phyloP scores from a whole-genome alignment of 2,888 invertebrate species.

The Thymelicus sylvestris region DNA sequence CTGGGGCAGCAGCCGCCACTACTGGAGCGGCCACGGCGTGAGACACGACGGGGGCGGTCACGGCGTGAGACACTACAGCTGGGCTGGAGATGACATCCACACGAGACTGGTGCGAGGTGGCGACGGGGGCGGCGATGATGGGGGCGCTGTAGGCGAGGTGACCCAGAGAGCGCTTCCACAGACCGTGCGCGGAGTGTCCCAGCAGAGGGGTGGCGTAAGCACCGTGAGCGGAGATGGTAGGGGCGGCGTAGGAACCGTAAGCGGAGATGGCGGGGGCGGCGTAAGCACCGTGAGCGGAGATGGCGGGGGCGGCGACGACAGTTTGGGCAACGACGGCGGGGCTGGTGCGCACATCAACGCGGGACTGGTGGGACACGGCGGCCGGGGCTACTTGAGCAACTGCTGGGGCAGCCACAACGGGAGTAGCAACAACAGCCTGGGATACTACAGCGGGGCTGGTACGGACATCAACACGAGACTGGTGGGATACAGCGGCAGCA shows the following conservation, averaged over 20 bases:
- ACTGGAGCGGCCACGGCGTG: conserved; percentile 67
- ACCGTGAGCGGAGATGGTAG: no score
- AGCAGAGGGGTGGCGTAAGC: not conserved
- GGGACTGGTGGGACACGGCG: conserved; percentile 68
- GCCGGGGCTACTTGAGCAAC: conserved; percentile 44
- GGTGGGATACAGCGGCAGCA: conserved; percentile 59
- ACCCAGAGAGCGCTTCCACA: no score
- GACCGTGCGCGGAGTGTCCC: conserved; percentile 28
- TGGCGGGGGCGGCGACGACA: conserved; percentile 50
- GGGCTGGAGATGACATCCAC: conserved; percentile 57
- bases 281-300: conserved; percentile 48
- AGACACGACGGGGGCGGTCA: conserved; percentile 48
- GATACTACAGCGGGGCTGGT: conserved; percentile 45
- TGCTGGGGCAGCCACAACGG: conserved; percentile 40
- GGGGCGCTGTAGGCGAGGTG: conserved; percentile 53
- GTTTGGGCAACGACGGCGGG: conserved; percentile 62
- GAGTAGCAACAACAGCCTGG: conserved; percentile 48
- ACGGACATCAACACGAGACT: conserved; percentile 67
- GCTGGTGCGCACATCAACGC: conserved; percentile 52
- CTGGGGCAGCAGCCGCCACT: conserved; percentile 52
- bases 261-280: conserved; percentile 49
- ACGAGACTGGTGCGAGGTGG: conserved; percentile 81
- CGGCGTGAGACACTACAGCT: conserved; percentile 53
- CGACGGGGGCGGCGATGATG: conserved; percentile 64
- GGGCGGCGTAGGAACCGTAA: conserved; percentile 21